phyloP scores from a whole-genome alignment of 2,888 invertebrate genomes.

The Lasioglossum figueresi region DNA sequence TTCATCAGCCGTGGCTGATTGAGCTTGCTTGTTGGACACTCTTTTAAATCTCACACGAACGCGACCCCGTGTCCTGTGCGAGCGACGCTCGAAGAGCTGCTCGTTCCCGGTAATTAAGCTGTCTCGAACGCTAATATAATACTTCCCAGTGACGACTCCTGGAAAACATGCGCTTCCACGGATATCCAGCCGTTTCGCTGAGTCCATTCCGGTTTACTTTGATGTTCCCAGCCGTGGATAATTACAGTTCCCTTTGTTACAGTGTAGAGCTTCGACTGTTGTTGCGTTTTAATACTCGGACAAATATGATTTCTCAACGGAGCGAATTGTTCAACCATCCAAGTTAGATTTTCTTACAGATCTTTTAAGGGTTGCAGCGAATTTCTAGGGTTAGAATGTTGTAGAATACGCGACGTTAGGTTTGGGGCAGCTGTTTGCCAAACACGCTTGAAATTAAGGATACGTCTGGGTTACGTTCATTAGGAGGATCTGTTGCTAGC shows the following conservation, averaged over 20 bases:
- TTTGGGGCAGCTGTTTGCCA: not conserved
- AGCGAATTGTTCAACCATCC: not conserved
- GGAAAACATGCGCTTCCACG: not conserved
- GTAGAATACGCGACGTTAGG: not conserved
- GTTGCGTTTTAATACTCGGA: not conserved
- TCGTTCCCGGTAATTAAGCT: slow-evolving; percentile 14
- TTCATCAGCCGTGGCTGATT: slow-evolving; percentile 66
- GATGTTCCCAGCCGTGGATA: not conserved
- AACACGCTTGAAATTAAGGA: not conserved
- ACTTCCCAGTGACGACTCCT: not conserved
- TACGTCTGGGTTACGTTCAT: not conserved
- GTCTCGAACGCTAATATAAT: not conserved
- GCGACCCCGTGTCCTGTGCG: not conserved
- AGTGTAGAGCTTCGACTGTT: accelerated
- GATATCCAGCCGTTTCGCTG: not conserved
- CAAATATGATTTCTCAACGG: not conserved
- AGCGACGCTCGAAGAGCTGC: not conserved
- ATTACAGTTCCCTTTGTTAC: not conserved
- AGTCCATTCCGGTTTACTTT: not conserved
- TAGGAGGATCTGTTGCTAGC: not conserved
- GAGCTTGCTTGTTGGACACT: slow-evolving; percentile 48
- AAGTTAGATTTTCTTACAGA: not conserved
- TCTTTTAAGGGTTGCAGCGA: not conserved
- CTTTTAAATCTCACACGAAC: slow-evolving; percentile 37
- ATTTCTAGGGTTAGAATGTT: not conserved